Percentiles rank a stretch among this genome's conserved stretches.
These are phyloP conservation scores for Formicarius rufipectus DNA, from an alignment of 2,113 vertebrate species.

Conservation along the genomic window DNA sequence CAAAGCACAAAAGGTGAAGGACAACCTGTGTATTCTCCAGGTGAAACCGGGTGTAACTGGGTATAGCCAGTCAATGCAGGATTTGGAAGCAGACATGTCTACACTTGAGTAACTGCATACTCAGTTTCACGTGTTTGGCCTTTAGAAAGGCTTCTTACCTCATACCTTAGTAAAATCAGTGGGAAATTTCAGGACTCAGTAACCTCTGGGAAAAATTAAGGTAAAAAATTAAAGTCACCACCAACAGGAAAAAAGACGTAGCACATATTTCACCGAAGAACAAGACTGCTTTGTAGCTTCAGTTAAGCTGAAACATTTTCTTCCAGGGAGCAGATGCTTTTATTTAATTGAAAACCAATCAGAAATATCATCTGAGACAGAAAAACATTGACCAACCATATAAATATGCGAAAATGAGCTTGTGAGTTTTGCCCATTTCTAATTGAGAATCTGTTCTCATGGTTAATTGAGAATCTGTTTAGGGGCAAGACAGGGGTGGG, in stretches of 20 bases:
- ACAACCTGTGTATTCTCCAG: not conserved
- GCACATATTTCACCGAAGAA: not conserved
- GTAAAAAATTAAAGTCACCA: not conserved
- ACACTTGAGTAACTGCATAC: not conserved
- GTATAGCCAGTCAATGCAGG: not conserved
- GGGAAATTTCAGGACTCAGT: not conserved
- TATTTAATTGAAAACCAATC: constrained; percentile 57
- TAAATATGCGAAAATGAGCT: constrained; percentile 46
- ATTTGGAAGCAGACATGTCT: not conserved
- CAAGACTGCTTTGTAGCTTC: not conserved
- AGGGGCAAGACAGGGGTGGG: constrained; percentile 21
- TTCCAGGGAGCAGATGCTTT: constrained; percentile 51
- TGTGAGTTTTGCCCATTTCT: not conserved
- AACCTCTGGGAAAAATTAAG: not conserved
- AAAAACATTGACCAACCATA: constrained; percentile 37
- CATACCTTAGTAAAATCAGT: not conserved
- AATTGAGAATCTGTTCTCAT: constrained; percentile 45
- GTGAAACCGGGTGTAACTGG: not conserved
- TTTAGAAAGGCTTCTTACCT: not conserved
- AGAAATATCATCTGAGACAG: constrained; percentile 38
- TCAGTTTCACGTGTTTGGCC: not conserved
- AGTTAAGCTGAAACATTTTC: not conserved
- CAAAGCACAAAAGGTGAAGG: not conserved
- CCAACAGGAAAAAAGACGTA: not conserved
- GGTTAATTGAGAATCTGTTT: constrained; percentile 58